Percentiles rank a stretch among this genome's conserved stretches.
phyloP scores from a whole-genome alignment of 2,113 vertebrate genomes.

The Ibidorhyncha struthersii region DNA sequence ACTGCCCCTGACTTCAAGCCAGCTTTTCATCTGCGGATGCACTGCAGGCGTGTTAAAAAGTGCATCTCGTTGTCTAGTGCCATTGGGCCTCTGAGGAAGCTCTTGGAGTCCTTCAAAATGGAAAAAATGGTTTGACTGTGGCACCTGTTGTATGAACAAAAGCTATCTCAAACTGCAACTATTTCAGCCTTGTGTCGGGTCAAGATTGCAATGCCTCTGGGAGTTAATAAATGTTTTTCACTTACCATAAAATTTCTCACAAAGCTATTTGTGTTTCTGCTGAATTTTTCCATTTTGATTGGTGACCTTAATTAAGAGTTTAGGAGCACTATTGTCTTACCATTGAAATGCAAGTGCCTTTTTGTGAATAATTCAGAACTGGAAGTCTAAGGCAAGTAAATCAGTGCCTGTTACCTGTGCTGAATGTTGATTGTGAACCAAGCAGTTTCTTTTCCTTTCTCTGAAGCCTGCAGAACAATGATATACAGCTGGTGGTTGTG shows the following conservation, averaged over 20 bases:
- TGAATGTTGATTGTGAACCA: not conserved
- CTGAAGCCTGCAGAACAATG: not conserved
- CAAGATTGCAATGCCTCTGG: not conserved
- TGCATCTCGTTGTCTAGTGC: rapidly evolving
- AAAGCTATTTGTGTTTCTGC: not conserved
- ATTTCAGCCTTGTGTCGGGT: not conserved
- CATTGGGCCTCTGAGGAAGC: not conserved
- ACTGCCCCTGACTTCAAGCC: not conserved
- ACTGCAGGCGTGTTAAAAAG: not conserved
- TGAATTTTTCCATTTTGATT: not conserved
- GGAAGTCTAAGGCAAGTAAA: not conserved
- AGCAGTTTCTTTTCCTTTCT: not conserved
- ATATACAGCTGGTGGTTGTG: not conserved
- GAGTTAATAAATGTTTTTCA: not conserved
- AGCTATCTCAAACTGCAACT: not conserved
- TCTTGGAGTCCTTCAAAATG: not conserved
- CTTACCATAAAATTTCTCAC: not conserved
- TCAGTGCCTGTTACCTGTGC: not conserved
- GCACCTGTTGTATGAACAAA: not conserved
- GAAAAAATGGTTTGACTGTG: not conserved
- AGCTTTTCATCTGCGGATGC: not conserved
- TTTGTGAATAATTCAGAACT: not conserved
- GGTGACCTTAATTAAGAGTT: not conserved
- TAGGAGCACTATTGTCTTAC: not conserved
- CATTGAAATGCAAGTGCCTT: not conserved